phyloP scores from a whole-genome alignment of 2,797 vertebrate genomes.

The Hyperoplus lanceolatus region DNA sequence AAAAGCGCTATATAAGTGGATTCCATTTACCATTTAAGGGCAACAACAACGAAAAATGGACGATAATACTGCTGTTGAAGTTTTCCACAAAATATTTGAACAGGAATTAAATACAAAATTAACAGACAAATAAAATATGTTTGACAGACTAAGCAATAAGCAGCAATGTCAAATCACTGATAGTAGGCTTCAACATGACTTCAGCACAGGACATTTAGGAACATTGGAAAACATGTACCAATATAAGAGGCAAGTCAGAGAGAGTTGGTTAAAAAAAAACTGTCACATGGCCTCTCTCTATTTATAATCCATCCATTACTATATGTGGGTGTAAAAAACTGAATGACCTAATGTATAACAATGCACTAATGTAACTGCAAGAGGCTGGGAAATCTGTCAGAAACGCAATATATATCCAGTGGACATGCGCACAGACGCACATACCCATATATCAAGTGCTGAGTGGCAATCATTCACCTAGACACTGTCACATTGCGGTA shows the following conservation, averaged over 20 bases:
- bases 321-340: slow-evolving; percentile 27
- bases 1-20: no score
- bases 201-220: slow-evolving; percentile 9
- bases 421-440: slow-evolving; percentile 61
- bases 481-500: slow-evolving; percentile 80
- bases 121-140: background rate
- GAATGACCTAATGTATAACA: slow-evolving; percentile 40
- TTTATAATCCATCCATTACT: slow-evolving; percentile 49
- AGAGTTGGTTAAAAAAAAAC: slow-evolving; percentile 9
- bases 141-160: background rate
- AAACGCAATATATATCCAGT: slow-evolving; percentile 56
- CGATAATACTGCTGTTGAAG: background rate
- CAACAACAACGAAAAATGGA: background rate
- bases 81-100: no score
- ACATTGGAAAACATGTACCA: background rate
- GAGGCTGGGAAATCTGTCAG: slow-evolving; percentile 43
- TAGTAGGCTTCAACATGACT: background rate
- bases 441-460: slow-evolving; percentile 70
- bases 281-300: background rate
- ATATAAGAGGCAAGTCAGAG: slow-evolving; percentile 17
- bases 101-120: background rate
- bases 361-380: slow-evolving; percentile 48
- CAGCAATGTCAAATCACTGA: background rate
- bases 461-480: slow-evolving; percentile 83
- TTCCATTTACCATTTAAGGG: no score